Conservation (phyloP, 2,113 vertebrate genomes). For the Cyphomyrus plagiostoma region DNA sequence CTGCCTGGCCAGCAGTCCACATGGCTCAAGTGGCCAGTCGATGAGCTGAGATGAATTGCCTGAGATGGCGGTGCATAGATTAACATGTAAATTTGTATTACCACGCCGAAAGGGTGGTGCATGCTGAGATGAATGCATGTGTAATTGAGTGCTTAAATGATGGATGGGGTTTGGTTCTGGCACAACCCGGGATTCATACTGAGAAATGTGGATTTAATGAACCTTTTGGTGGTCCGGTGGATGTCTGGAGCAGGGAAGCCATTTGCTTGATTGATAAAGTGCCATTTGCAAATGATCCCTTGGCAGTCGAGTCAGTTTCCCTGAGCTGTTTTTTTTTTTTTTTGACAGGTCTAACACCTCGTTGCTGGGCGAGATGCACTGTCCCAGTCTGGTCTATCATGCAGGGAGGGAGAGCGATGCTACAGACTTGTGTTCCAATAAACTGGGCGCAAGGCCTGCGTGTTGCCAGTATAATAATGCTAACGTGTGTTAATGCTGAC, state of each 20-base stretch:
- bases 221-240: conserved; percentile 11
- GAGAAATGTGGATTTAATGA: conserved; percentile 32
- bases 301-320: conserved; percentile 21
- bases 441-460: not conserved
- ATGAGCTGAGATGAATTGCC: conserved; percentile 23
- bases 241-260: conserved; percentile 26
- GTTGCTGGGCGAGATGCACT: not conserved
- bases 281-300: conserved; percentile 22
- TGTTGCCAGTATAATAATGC: not conserved
- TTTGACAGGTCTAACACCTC: conserved; percentile 3
- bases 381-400: not conserved
- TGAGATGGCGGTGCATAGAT: conserved; percentile 35
- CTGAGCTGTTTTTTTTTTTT: not conserved
- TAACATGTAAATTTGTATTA: conserved; percentile 29
- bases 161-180: conserved; percentile 29
- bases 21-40: conserved; percentile 11
- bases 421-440: not conserved
- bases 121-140: conserved; percentile 24
- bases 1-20: not conserved
- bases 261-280: conserved; percentile 28
- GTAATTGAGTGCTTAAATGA: conserved; percentile 36
- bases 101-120: conserved; percentile 27
- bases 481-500: not conserved
- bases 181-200: conserved; percentile 31
- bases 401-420: not conserved